These are phyloP conservation scores for Rhabdomys pumilio DNA, from an alignment of 2,797 vertebrate genomes.

Conservation along the genomic window DNA sequence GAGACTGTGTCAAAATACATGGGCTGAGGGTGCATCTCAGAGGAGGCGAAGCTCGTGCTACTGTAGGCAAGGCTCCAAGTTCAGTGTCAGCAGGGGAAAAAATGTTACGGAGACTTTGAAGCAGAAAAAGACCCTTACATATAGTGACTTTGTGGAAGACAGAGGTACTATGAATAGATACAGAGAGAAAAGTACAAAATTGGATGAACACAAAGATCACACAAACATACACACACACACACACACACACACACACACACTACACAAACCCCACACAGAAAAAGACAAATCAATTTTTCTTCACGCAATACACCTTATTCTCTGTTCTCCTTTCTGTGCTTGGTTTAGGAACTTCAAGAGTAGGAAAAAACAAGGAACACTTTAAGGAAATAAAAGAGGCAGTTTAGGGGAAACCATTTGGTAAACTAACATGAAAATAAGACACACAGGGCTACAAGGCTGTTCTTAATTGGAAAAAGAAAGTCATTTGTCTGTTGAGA, in stretches of 20 bases:
- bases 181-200: conserved; percentile 16
- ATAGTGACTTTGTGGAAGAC: too few species aligned
- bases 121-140: too few species aligned
- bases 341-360: conserved; percentile 16
- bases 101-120: conserved; percentile 1
- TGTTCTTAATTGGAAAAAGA: conserved; percentile 38
- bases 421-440: conserved; percentile 46
- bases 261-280: background rate
- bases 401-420: background rate
- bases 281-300: conserved; percentile 23
- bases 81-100: background rate
- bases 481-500: background rate
- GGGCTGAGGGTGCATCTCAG: background rate
- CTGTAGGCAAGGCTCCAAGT: background rate
- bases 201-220: background rate
- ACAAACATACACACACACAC: background rate
- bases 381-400: conserved; percentile 67
- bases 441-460: background rate
- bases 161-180: background rate
- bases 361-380: background rate
- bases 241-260: background rate
- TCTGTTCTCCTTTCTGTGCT: conserved; percentile 32
- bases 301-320: conserved; percentile 21
- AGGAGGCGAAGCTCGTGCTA: too few species aligned
- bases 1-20: background rate